Evolutionary conservation across 2,888 invertebrate species (phyloP).

Genomic region (Trissonchulus latispiculum): DNA sequence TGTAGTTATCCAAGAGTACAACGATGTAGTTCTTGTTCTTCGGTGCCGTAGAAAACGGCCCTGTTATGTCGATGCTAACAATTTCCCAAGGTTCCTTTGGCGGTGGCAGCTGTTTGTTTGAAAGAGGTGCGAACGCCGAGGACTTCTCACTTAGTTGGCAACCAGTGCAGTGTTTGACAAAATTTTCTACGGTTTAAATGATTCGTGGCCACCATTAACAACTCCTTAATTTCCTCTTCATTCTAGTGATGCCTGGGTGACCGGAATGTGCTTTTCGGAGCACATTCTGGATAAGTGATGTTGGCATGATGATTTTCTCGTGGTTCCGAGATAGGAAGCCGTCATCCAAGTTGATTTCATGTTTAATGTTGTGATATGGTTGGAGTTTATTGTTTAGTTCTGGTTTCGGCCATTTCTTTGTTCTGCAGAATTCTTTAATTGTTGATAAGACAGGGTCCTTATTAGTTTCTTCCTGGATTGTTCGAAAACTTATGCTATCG

Average conservation of each 20-base stretch:
- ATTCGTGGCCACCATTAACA: not conserved
- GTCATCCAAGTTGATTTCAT: not conserved
- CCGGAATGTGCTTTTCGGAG: not conserved
- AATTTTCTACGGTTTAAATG: not conserved
- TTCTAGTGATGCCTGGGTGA: not conserved
- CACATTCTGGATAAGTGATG: not conserved
- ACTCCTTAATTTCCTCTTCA: not conserved
- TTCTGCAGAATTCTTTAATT: not conserved
- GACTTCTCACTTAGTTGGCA: not conserved
- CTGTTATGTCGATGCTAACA: not conserved
- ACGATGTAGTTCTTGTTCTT: not conserved
- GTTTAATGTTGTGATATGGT: not conserved
- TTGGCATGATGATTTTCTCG: not conserved
- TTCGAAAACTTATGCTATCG: not conserved
- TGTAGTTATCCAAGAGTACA: not conserved
- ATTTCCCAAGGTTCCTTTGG: not conserved
- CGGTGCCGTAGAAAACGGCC: not conserved
- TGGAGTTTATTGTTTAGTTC: not conserved
- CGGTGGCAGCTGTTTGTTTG: not conserved
- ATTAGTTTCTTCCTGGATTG: not conserved
- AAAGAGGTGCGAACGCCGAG: not conserved
- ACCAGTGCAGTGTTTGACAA: not conserved
- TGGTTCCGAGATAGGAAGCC: not conserved
- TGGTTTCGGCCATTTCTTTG: not conserved
- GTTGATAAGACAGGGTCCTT: not conserved